Evolutionary conservation across 2,888 invertebrate genomes (phyloP).

Genomic region (Dromius quadrimaculatus): DNA sequence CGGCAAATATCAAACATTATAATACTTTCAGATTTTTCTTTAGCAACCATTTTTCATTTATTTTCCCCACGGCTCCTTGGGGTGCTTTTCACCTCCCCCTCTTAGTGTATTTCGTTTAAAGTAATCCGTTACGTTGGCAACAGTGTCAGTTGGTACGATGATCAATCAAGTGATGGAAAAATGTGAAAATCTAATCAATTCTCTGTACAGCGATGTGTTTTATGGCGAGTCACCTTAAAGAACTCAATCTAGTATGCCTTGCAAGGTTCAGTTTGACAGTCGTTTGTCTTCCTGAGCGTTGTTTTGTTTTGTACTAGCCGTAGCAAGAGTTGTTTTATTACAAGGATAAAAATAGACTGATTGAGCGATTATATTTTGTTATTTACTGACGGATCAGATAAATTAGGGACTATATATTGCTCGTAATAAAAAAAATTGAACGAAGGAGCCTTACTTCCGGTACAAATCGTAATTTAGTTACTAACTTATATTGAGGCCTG

Average conservation of each 20-base stretch:
- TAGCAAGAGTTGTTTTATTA: slow-evolving; percentile 12
- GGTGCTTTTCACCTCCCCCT: too few relatives aligned
- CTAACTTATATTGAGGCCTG: too few relatives aligned
- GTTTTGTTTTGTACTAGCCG: neutral
- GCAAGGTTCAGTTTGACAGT: neutral
- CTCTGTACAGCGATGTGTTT: slow-evolving; percentile 35
- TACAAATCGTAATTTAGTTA: too few relatives aligned
- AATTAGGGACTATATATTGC: too few relatives aligned
- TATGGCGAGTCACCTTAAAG: slow-evolving; percentile 45
- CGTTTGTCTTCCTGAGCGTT: slow-evolving; percentile 22
- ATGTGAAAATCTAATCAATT: slow-evolving; percentile 53
- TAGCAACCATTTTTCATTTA: too few relatives aligned
- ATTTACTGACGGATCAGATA: too few relatives aligned
- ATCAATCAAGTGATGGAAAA: slow-evolving; percentile 50
- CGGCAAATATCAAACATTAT: too few relatives aligned
- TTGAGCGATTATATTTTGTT: too few relatives aligned
- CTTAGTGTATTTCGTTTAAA: slow-evolving; percentile 40
- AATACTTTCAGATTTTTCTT: too few relatives aligned
- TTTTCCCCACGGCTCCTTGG: too few relatives aligned
- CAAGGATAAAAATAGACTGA: slow-evolving; percentile 7
- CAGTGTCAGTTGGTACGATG: slow-evolving; percentile 15
- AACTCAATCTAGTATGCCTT: slow-evolving; percentile 40
- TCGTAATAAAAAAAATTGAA: too few relatives aligned
- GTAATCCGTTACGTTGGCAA: slow-evolving; percentile 39
- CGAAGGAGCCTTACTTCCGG: too few relatives aligned